Conservation (phyloP, 1,140 invertebrate species). For the Patella vulgata region DNA sequence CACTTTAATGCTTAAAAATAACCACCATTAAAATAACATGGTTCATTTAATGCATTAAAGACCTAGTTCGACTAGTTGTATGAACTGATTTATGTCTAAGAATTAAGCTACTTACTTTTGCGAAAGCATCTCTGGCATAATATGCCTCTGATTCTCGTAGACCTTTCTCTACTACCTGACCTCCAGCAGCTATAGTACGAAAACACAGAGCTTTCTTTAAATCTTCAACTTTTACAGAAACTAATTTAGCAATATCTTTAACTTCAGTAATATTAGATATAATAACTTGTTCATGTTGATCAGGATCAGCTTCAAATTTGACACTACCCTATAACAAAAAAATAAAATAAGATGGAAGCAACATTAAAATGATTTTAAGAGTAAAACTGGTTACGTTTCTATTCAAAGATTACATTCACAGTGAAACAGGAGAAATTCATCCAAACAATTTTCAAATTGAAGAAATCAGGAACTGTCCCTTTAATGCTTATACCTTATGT, state of each 20-base stretch:
- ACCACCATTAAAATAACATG: too few relatives aligned
- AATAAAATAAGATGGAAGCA: constrained; percentile 10
- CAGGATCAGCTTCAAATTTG: constrained; percentile 73
- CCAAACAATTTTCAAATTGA: too few relatives aligned
- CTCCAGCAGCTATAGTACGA: constrained; percentile 90
- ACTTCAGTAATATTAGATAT: constrained; percentile 71
- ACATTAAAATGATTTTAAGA: too few relatives aligned
- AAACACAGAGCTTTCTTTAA: constrained; percentile 82
- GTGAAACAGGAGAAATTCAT: neutral
- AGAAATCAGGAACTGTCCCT: too few relatives aligned
- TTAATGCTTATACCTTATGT: too few relatives aligned
- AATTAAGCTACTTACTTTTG: constrained; percentile 78
- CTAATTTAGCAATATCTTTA: constrained; percentile 74
- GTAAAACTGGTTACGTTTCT: neutral
- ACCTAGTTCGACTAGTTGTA: too few relatives aligned
- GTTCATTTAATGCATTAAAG: too few relatives aligned
- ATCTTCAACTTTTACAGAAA: constrained; percentile 80
- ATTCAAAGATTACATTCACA: neutral
- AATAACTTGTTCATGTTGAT: constrained; percentile 74
- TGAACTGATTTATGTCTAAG: too few relatives aligned
- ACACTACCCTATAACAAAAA: constrained; percentile 76
- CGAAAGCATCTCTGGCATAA: constrained; percentile 92
- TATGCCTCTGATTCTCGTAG: constrained; percentile 86
- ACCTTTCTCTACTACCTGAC: constrained; percentile 92
- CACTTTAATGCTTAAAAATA: too few relatives aligned